Evolutionary conservation across 2,113 vertebrate genomes (phyloP).

Genomic region (Leptobrachium leishanense): DNA sequence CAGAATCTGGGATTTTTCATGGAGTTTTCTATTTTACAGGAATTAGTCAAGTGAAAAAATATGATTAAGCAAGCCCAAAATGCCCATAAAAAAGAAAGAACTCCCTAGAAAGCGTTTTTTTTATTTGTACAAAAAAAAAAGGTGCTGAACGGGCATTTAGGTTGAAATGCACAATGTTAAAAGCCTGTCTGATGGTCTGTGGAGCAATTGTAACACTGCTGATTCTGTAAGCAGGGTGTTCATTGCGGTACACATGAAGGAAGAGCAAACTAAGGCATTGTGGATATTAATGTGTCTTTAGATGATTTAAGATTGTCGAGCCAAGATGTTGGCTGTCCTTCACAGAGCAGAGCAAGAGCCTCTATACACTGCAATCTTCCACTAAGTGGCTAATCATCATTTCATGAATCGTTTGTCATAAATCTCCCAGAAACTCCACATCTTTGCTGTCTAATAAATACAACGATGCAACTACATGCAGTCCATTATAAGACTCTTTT

Average conservation of each 20-base stretch:
- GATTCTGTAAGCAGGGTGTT: conserved; percentile 35
- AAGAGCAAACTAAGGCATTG: not conserved
- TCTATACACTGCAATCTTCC: conserved; percentile 5
- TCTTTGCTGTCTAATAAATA: conserved; percentile 41
- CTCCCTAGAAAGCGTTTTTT: too few species aligned
- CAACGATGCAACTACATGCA: not conserved
- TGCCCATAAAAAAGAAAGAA: too few species aligned
- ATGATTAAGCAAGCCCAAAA: too few species aligned
- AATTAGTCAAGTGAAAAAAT: too few species aligned
- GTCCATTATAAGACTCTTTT: conserved; percentile 1
- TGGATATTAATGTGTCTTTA: conserved; percentile 34
- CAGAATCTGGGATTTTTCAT: too few species aligned
- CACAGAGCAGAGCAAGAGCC: not conserved
- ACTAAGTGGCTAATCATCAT: conserved; percentile 41
- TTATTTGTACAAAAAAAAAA: too few species aligned
- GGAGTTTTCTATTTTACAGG: too few species aligned
- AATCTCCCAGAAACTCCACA: not conserved
- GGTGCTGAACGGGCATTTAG: too few species aligned
- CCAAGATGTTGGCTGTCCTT: conserved; percentile 35
- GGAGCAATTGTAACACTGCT: too few species aligned
- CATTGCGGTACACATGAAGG: conserved; percentile 38
- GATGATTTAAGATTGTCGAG: conserved; percentile 47
- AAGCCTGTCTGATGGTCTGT: too few species aligned
- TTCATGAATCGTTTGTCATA: conserved; percentile 42
- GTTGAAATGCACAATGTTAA: too few species aligned